These are phyloP conservation scores for Pseudococcus viburni DNA, from an alignment of 2,888 invertebrate species.

Conservation along the genomic window DNA sequence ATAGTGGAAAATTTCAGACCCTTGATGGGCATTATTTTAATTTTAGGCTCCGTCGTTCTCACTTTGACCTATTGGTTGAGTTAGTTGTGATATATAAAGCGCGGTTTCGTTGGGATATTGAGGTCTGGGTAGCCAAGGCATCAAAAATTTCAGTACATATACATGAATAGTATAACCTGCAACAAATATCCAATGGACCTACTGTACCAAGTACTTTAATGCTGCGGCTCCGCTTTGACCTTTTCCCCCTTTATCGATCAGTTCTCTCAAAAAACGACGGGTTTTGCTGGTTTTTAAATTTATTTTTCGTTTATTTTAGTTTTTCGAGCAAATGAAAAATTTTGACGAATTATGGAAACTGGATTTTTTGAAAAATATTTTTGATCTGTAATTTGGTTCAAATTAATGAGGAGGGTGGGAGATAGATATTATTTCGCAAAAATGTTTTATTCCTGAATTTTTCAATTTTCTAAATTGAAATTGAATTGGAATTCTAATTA, in stretches of 20 bases:
- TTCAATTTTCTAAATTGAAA: no score
- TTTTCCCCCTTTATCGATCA: background rate
- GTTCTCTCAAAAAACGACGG: background rate
- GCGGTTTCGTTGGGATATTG: background rate
- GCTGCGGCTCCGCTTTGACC: slow-evolving; percentile 60
- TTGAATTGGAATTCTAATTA: no score
- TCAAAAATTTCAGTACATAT: slow-evolving; percentile 59
- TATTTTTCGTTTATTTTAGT: background rate
- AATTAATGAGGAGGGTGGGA: no score
- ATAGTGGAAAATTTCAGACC: no score
- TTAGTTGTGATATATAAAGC: slow-evolving; percentile 16
- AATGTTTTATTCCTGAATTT: no score
- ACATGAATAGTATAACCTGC: slow-evolving; percentile 59
- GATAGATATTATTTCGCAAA: no score
- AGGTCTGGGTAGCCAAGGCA: slow-evolving; percentile 59
- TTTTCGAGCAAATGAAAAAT: background rate
- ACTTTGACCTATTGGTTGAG: background rate
- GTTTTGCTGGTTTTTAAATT: background rate
- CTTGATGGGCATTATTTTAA: no score
- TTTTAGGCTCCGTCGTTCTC: background rate
- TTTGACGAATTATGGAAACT: no score
- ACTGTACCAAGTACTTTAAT: slow-evolving; percentile 63
- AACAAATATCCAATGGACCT: slow-evolving; percentile 63
- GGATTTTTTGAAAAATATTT: no score
- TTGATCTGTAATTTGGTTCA: no score